Percentiles rank a stretch among this genome's conserved stretches.
Conservation (phyloP, 2,113 vertebrate genomes). For the Pampusana beccarii region DNA sequence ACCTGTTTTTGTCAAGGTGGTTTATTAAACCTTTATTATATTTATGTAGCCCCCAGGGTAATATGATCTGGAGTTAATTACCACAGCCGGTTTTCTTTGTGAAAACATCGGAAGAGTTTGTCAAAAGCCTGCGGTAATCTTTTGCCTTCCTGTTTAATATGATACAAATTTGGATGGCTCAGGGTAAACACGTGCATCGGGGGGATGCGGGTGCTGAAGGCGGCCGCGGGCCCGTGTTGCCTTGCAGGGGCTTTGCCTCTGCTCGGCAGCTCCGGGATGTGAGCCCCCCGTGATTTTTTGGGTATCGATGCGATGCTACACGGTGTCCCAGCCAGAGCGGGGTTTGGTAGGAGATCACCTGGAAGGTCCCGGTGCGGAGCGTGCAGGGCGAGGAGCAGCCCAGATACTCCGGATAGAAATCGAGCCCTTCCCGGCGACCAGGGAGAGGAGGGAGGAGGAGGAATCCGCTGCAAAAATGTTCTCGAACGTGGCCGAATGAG, state of each 20-base stretch:
- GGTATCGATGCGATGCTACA: neutral
- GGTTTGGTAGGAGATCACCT: neutral
- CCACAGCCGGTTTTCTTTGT: neutral
- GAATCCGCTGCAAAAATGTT: neutral
- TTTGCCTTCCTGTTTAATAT: too few relatives aligned
- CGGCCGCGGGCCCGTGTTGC: neutral
- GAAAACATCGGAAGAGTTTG: neutral
- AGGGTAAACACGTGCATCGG: too few relatives aligned
- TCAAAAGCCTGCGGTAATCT: neutral
- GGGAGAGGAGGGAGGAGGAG: neutral
- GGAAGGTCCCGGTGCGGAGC: neutral
- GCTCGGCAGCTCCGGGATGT: too few relatives aligned
- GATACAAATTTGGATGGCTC: too few relatives aligned
- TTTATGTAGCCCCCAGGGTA: neutral
- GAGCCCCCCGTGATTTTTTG: accelerated
- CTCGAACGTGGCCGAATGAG: neutral
- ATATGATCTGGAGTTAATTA: neutral
- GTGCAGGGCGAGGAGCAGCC: neutral
- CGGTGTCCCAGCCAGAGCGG: neutral
- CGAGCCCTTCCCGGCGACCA: neutral
- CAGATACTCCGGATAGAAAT: neutral
- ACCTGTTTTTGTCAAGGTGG: neutral
- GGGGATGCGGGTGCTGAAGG: neutral
- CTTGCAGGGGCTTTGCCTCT: neutral
- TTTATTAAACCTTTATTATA: neutral